Percentiles rank a stretch among this genome's conserved stretches.
phyloP scores from a whole-genome alignment of 2,797 vertebrate genomes.

The Triplophysa yarkandensis region DNA sequence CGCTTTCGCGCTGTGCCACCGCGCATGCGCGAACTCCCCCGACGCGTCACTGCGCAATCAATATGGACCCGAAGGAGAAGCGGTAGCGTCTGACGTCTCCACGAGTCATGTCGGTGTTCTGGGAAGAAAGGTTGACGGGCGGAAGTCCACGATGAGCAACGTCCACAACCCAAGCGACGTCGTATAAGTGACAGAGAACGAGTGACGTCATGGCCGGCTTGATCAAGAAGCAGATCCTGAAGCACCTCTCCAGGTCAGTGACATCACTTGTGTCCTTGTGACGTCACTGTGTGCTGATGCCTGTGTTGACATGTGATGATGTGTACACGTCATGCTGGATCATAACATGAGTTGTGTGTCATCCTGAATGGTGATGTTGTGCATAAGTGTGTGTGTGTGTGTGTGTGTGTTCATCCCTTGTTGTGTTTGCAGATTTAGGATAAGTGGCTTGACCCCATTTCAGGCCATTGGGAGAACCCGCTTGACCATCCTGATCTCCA shows the following conservation, averaged over 20 bases:
- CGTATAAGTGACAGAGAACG: conserved; percentile 51
- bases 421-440: too few relatives aligned
- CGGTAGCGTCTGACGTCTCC: conserved; percentile 16
- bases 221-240: conserved; percentile 85
- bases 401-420: too few relatives aligned
- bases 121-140: conserved; percentile 3
- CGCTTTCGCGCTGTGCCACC: conserved; percentile 15
- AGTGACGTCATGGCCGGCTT: conserved; percentile 75
- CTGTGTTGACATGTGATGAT: conserved; percentile 18
- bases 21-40: conserved; percentile 15
- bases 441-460: conserved; percentile 1
- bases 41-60: conserved; percentile 42
- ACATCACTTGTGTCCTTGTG: too few relatives aligned
- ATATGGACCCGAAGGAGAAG: conserved; percentile 35
- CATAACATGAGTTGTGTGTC: conserved; percentile 18
- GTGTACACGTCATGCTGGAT: conserved; percentile 30
- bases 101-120: conserved; percentile 21
- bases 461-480: background rate
- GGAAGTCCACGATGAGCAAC: conserved; percentile 26
- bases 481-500: background rate
- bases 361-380: too few relatives aligned
- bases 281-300: background rate
- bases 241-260: conserved; percentile 84
- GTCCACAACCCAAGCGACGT: conserved; percentile 32
- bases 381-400: too few relatives aligned